phyloP scores from a whole-genome alignment of 2,888 invertebrate species.

The Xylota segnis region DNA sequence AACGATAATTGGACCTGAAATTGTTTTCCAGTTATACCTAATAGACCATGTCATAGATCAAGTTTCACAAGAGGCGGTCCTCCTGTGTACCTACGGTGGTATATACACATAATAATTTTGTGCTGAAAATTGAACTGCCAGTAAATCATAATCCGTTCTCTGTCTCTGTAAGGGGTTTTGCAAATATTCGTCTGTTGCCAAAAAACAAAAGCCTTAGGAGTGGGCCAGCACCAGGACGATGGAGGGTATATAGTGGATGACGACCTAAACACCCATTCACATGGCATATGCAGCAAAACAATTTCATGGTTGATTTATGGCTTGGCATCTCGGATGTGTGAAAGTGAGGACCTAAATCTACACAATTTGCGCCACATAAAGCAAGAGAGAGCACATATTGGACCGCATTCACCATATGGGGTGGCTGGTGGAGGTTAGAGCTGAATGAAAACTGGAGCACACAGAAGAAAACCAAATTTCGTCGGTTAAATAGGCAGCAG shows the following conservation, averaged over 20 bases:
- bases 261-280: slow-evolving; percentile 62
- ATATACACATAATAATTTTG: slow-evolving; percentile 68
- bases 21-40: slow-evolving; percentile 74
- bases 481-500: slow-evolving; percentile 55
- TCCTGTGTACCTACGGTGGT: not conserved
- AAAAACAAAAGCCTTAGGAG: slow-evolving; percentile 44
- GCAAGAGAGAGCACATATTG: slow-evolving; percentile 45
- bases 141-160: slow-evolving; percentile 72
- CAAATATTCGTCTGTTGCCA: slow-evolving; percentile 62
- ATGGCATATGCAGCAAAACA: slow-evolving; percentile 76
- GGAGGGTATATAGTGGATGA: slow-evolving; percentile 7
- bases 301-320: slow-evolving; percentile 77
- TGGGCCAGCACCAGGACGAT: slow-evolving; percentile 1
- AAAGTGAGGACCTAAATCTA: slow-evolving; percentile 74
- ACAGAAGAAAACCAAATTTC: slow-evolving; percentile 46
- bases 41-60: slow-evolving; percentile 75
- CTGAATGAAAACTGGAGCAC: slow-evolving; percentile 35
- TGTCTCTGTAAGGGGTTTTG: slow-evolving; percentile 43
- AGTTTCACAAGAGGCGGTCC: slow-evolving; percentile 59
- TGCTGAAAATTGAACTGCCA: slow-evolving; percentile 76
- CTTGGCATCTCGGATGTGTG: slow-evolving; percentile 63
- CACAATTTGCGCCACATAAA: slow-evolving; percentile 65
- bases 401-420: slow-evolving; percentile 42
- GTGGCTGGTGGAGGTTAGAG: not conserved
- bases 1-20: slow-evolving; percentile 74